Base-by-base conservation (phyloP, 2,113 vertebrate species). In the Pseudorectes ferrugineus region DNA sequence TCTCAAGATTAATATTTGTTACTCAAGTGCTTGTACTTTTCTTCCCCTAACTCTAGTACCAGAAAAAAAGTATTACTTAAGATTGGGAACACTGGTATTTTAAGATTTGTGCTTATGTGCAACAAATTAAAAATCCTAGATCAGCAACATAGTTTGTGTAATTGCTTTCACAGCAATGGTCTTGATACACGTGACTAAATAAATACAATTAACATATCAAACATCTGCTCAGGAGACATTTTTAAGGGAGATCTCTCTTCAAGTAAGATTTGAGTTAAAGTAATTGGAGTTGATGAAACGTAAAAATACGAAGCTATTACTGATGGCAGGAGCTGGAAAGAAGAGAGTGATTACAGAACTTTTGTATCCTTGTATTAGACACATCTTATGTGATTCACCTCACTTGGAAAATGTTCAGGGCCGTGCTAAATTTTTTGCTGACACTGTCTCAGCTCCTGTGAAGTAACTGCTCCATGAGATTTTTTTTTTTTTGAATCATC, bases 351-450 rank as follows among this genome's bases (percentile, higher is more conserved):
- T 94, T 62, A 66, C 24, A 74, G 55, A 82, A 79, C 58, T 84
- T 62, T n/a, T 59, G 9, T 77, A 40, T 51, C 49, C 15, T 94
- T 88, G 31, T 31, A 68, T 92, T 79, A 77, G 82, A n/a, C 18
- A 22, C 63, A 80, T 85, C 40, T 83, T 48, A 23, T 11, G 28
- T 86, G 90, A 83, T 51, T 88, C 71, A 80, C 29, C 38, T 89
- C 58, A 52, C 63, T 66, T 88, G 46, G 63, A 90, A 83, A 85
- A 68, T 28, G 8, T 77, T 90, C 45, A 76, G 46, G 31, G 35
- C 62, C 70, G 38, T 89, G 74, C 45, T 90, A 38, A 79, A 70
- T 52, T 83, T 94, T 93, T 90, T 90, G 91, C 92, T 96, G 88
- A 94, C 24, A 9, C 24, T 77, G 63, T 92, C 49, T 95, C 8